phyloP scores from a whole-genome alignment of 2,888 invertebrate genomes.

The Mactromeris polynyma region DNA sequence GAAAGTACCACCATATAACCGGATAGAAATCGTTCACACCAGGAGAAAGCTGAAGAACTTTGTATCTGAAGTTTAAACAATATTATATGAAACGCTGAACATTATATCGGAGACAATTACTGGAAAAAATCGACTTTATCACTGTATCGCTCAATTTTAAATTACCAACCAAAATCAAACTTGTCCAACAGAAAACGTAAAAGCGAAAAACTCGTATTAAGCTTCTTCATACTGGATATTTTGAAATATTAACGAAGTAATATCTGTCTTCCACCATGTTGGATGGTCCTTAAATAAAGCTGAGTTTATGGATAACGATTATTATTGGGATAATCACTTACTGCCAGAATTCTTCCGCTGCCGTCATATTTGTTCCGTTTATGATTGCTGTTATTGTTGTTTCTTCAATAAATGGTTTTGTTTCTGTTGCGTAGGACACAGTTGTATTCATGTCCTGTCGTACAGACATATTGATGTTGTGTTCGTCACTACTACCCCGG shows the following conservation, averaged over 20 bases:
- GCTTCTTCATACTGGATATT: no score
- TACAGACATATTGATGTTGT: neutral
- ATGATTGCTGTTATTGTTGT: neutral
- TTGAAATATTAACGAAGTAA: no score
- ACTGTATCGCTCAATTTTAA: no score
- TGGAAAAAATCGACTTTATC: no score
- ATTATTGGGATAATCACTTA: neutral
- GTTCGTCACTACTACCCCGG: neutral
- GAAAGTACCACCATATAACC: conserved; percentile 28
- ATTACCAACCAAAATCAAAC: no score
- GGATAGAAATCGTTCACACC: conserved; percentile 17
- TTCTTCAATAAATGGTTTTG: neutral
- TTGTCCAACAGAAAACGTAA: no score
- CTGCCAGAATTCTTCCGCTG: conserved; percentile 51
- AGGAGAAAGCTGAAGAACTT: conserved; percentile 18
- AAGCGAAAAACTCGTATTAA: no score
- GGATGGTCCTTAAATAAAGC: no score
- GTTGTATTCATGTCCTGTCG: neutral
- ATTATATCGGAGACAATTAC: no score
- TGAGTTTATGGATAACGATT: no score
- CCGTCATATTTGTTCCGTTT: neutral
- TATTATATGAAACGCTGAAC: neutral
- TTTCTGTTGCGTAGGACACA: neutral
- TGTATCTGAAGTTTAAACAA: conserved; percentile 9
- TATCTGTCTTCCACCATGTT: no score